Conservation (phyloP, 2,113 vertebrate genomes). For the Zingel zingel region DNA sequence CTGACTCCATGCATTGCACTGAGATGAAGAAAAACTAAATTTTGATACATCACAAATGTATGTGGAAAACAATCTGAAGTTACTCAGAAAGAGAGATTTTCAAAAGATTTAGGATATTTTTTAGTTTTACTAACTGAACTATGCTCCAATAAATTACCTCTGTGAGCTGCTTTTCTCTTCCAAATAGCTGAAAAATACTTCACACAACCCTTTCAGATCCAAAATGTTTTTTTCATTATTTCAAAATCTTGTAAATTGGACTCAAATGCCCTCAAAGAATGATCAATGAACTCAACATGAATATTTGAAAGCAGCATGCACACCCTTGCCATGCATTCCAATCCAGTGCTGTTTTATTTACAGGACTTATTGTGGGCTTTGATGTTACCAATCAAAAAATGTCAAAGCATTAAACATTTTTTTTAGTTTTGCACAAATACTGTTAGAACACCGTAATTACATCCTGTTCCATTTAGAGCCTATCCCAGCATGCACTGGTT, state of each 20-base stretch:
- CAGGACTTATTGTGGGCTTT: slow-evolving; percentile 13
- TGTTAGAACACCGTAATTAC: not conserved
- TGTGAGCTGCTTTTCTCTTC: not conserved
- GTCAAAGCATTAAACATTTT: not conserved
- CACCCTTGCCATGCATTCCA: not conserved
- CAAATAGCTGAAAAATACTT: slow-evolving; percentile 33
- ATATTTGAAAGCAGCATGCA: slow-evolving; percentile 27
- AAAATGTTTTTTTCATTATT: slow-evolving; percentile 26
- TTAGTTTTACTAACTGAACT: slow-evolving; percentile 9
- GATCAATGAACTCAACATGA: slow-evolving; percentile 36
- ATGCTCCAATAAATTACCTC: slow-evolving; percentile 19
- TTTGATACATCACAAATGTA: not conserved
- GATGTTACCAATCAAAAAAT: slow-evolving; percentile 29
- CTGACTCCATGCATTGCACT: not conserved
- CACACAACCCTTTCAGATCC: slow-evolving; percentile 23
- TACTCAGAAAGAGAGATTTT: slow-evolving; percentile 20
- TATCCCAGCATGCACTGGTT: not conserved
- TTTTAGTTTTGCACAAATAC: not conserved
- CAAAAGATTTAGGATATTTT: slow-evolving; percentile 23
- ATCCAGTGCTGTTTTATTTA: not conserved
- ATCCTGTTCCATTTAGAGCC: not conserved
- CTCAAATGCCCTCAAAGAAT: slow-evolving; percentile 33
- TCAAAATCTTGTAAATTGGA: slow-evolving; percentile 42
- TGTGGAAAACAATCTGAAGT: slow-evolving; percentile 11
- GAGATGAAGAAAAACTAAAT: not conserved